phyloP scores from a whole-genome alignment of 2,113 vertebrate species.

The Campylomormyrus tamandua region DNA sequence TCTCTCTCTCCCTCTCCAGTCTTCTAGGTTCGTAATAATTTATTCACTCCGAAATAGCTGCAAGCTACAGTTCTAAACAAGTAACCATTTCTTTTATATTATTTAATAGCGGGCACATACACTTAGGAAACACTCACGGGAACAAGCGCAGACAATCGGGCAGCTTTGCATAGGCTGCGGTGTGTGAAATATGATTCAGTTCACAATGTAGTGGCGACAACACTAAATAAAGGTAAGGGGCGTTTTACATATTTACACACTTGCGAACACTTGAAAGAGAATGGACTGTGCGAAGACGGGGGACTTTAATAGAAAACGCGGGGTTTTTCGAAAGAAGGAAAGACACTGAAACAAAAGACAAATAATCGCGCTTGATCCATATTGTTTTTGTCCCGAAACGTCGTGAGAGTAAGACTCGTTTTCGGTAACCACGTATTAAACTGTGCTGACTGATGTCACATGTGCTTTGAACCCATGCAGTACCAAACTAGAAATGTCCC shows the following conservation, averaged over 20 bases:
- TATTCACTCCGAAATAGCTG: background rate
- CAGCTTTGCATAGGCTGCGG: background rate
- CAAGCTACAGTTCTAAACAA: slow-evolving; percentile 3
- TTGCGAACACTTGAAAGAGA: background rate
- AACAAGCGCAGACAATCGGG: background rate
- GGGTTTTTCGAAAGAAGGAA: background rate
- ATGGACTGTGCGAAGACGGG: background rate
- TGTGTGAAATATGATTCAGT: background rate
- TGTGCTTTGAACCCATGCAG: background rate
- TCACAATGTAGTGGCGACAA: slow-evolving; percentile 5
- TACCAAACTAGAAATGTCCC: background rate
- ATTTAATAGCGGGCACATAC: background rate
- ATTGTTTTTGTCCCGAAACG: background rate
- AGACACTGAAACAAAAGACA: background rate
- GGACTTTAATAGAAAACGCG: background rate
- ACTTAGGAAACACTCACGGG: background rate
- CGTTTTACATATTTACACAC: slow-evolving; percentile 7
- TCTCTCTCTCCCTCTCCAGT: slow-evolving; percentile 18
- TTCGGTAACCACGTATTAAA: background rate
- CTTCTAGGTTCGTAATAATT: slow-evolving; percentile 29
- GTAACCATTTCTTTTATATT: background rate
- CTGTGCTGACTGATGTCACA: background rate
- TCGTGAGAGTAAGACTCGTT: background rate
- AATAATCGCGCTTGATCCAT: background rate
- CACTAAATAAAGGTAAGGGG: slow-evolving; percentile 19